Evolutionary conservation across 2,113 vertebrate species (phyloP).

Genomic region (Scartelaos histophorus): DNA sequence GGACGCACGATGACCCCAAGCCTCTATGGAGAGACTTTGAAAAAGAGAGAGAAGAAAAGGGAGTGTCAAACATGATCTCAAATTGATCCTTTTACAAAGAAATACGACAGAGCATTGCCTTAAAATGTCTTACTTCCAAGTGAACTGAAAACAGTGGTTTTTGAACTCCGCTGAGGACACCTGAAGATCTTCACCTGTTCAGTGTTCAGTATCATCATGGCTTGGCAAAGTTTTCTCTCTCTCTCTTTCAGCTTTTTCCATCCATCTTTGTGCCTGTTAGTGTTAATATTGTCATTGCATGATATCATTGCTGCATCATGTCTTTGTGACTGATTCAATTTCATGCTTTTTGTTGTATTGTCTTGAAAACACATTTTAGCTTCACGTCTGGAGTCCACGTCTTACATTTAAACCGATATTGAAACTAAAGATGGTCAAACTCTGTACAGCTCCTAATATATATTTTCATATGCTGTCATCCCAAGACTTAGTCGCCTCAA

Average conservation of each 20-base stretch:
- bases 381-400: not conserved
- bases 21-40: conserved; percentile 43
- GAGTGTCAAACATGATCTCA: conserved; percentile 48
- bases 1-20: conserved; percentile 58
- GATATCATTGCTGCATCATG: conserved; percentile 57
- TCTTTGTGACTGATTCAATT: conserved; percentile 48
- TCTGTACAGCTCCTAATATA: not conserved
- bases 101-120: conserved; percentile 30
- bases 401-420: not conserved
- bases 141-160: conserved; percentile 38
- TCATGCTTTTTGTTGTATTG: conserved; percentile 39
- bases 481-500: conserved; percentile 24
- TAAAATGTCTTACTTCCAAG: conserved; percentile 32
- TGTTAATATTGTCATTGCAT: conserved; percentile 67
- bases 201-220: conserved; percentile 61
- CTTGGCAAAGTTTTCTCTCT: conserved; percentile 67
- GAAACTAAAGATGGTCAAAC: not conserved
- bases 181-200: conserved; percentile 58
- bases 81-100: conserved; percentile 18
- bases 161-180: conserved; percentile 40
- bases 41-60: conserved; percentile 76
- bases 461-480: conserved; percentile 27
- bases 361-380: conserved; percentile 6
- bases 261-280: conserved; percentile 57
- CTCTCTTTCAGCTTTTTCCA: conserved; percentile 71